Percentiles rank a stretch among this genome's conserved stretches.
Evolutionary conservation across 2,888 invertebrate species (phyloP).

Genomic region (Oscheius onirici): DNA sequence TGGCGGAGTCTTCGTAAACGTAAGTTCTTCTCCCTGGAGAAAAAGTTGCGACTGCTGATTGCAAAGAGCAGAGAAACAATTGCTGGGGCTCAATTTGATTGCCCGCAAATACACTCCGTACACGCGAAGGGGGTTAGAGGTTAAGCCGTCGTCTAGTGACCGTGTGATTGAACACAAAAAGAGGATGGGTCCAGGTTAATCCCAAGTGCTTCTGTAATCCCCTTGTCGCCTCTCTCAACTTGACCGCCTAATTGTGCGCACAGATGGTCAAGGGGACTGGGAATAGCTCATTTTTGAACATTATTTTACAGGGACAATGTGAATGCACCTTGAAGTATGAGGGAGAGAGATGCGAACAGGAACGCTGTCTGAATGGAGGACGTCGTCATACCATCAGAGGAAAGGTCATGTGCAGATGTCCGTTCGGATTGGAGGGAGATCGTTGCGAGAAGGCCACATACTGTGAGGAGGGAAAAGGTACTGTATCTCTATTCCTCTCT

Average conservation of each 20-base stretch:
- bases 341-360: slow-evolving; percentile 50
- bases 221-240: slow-evolving; percentile 33
- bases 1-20: slow-evolving; percentile 50
- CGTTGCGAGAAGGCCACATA: slow-evolving; percentile 55
- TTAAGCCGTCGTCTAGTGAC: slow-evolving; percentile 3
- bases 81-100: slow-evolving; percentile 31
- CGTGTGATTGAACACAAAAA: slow-evolving; percentile 18
- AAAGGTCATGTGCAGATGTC: slow-evolving; percentile 53
- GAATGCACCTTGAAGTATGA: slow-evolving; percentile 54
- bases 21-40: slow-evolving; percentile 30
- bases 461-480: slow-evolving; percentile 55
- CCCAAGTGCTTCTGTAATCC: slow-evolving; percentile 28
- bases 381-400: slow-evolving; percentile 44
- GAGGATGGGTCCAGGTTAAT: slow-evolving; percentile 18
- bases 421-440: slow-evolving; percentile 53
- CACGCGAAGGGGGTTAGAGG: not conserved
- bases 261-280: slow-evolving; percentile 26
- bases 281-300: not conserved
- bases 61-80: slow-evolving; percentile 18
- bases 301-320: slow-evolving; percentile 51
- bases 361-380: slow-evolving; percentile 55
- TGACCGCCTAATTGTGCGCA: slow-evolving; percentile 31
- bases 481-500: not conserved
- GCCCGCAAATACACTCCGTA: slow-evolving; percentile 15
- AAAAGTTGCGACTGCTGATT: not conserved